Conservation (phyloP, 1,140 invertebrate species). For the Lanistes nyassanus region DNA sequence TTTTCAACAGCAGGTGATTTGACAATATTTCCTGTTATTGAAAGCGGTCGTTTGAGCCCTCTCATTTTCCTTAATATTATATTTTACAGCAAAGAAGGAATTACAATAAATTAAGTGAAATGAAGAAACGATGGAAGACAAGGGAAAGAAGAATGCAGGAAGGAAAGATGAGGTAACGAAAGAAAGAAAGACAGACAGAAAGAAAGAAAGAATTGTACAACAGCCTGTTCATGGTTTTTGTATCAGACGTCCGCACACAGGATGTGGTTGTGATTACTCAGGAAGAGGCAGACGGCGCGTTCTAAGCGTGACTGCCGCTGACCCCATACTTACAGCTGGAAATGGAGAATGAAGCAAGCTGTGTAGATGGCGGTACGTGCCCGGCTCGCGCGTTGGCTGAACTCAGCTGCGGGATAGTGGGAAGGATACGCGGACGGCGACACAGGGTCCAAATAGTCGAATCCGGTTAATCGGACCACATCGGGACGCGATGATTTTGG, state of each 20-base stretch:
- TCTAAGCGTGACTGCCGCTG: not conserved
- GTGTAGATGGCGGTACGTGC: not conserved
- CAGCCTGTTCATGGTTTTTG: not conserved
- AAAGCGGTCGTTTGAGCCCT: too few species aligned
- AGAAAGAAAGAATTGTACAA: not conserved
- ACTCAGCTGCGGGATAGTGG: too few species aligned
- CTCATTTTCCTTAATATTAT: too few species aligned
- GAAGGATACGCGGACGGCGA: too few species aligned
- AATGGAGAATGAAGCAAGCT: not conserved
- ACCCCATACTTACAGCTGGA: not conserved
- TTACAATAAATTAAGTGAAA: too few species aligned
- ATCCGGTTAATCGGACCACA: too few species aligned
- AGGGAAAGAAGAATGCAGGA: not conserved
- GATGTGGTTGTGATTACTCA: not conserved
- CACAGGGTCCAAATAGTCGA: too few species aligned
- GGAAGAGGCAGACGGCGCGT: not conserved
- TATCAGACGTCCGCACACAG: not conserved
- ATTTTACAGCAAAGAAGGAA: too few species aligned
- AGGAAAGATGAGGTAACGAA: not conserved
- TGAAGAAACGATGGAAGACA: not conserved
- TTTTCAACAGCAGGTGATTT: too few species aligned
- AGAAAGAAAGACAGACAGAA: not conserved
- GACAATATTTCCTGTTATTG: too few species aligned
- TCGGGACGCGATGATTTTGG: too few species aligned
- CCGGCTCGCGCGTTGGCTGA: too few species aligned